Conservation (phyloP, 2,888 invertebrate species). For the Bugula neritina region DNA sequence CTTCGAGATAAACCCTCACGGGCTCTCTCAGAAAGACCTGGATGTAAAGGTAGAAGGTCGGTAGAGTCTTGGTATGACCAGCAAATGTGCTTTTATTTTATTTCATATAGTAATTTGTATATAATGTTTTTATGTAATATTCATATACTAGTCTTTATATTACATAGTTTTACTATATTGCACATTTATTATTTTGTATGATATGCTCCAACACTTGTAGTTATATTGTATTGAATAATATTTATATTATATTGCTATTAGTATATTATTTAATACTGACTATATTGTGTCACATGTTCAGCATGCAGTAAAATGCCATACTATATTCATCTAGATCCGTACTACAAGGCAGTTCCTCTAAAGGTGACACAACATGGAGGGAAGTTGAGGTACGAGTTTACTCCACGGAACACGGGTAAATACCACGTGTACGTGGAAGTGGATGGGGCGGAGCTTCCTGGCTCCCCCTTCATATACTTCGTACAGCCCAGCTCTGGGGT, state of each 20-base stretch:
- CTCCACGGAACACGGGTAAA: constrained; percentile 63
- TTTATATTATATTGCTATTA: too few relatives aligned
- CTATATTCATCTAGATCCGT: too few relatives aligned
- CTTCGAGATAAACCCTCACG: constrained; percentile 29
- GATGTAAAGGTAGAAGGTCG: constrained; percentile 20
- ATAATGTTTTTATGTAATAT: too few relatives aligned
- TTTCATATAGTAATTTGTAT: too few relatives aligned
- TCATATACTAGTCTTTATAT: too few relatives aligned
- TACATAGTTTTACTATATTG: too few relatives aligned
- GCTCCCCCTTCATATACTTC: constrained; percentile 69
- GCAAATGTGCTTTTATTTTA: background rate
- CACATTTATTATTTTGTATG: too few relatives aligned
- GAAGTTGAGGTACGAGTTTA: constrained; percentile 28
- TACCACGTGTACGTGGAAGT: constrained; percentile 72
- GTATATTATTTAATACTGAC: too few relatives aligned
- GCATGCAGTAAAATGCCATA: background rate
- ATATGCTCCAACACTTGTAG: too few relatives aligned
- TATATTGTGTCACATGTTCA: too few relatives aligned
- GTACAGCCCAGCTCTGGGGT: constrained; percentile 53
- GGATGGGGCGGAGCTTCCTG: constrained; percentile 60
- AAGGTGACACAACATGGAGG: constrained; percentile 31
- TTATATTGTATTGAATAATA: too few relatives aligned
- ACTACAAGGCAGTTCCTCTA: background rate
- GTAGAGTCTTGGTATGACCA: background rate
- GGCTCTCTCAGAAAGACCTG: background rate